A percentile compares a stretch with the other conserved stretches of the same genome.
Evolutionary conservation across 2,113 vertebrate genomes (phyloP).

Genomic region (Scalopus aquaticus): DNA sequence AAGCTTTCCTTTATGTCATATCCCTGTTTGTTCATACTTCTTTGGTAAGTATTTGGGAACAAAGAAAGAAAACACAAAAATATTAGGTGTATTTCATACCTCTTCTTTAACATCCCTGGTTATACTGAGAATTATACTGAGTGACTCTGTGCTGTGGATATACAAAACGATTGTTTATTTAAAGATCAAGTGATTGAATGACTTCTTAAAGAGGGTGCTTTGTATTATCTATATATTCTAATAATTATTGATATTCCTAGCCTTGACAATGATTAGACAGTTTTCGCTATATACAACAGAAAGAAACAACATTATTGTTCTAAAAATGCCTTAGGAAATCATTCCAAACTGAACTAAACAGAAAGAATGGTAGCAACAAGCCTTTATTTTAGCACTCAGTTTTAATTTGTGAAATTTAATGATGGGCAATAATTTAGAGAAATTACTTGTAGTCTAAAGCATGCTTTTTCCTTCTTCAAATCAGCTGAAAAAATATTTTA

Average conservation of each 20-base stretch:
- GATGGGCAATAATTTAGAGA: slow-evolving; percentile 61
- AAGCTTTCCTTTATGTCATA: neutral
- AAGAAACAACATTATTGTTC: neutral
- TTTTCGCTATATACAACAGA: neutral
- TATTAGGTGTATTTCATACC: neutral
- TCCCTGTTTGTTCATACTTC: neutral
- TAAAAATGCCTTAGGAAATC: slow-evolving; percentile 32
- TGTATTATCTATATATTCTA: neutral
- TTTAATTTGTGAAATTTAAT: slow-evolving; percentile 71
- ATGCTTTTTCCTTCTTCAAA: slow-evolving; percentile 54
- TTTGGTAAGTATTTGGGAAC: neutral
- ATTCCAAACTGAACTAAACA: slow-evolving; percentile 54
- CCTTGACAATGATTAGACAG: neutral
- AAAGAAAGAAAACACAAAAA: neutral
- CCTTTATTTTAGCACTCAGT: slow-evolving; percentile 50
- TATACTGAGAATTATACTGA: neutral
- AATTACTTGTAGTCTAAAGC: slow-evolving; percentile 63
- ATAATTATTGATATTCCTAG: neutral
- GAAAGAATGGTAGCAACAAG: slow-evolving; percentile 18
- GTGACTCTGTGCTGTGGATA: neutral
- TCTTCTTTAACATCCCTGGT: neutral
- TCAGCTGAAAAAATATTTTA: slow-evolving; percentile 71
- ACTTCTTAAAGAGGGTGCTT: neutral
- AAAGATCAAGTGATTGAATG: neutral
- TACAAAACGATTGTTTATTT: neutral